These are phyloP conservation scores for Notoglanidium macrostoma DNA, from an alignment of 2,797 vertebrate genomes.

Conservation along the genomic window DNA sequence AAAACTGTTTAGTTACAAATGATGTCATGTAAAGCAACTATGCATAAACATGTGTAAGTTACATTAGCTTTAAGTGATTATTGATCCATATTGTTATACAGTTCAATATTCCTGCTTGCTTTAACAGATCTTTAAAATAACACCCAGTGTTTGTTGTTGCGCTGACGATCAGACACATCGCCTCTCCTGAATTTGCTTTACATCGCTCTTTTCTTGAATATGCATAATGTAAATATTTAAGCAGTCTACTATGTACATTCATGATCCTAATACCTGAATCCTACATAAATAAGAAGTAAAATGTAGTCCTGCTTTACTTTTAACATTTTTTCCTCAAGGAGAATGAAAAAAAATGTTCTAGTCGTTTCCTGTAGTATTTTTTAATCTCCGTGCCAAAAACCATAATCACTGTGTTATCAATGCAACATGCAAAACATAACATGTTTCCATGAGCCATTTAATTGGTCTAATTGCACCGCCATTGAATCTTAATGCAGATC, in stretches of 20 bases:
- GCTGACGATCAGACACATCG: neutral
- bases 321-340: too few relatives aligned
- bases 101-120: neutral
- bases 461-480: constrained; percentile 44
- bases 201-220: neutral
- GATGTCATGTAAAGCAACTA: neutral
- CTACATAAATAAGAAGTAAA: neutral
- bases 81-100: neutral
- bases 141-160: neutral
- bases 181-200: neutral
- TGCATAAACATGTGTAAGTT: neutral
- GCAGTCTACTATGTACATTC: neutral
- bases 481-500: constrained; percentile 43
- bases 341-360: constrained; percentile 5
- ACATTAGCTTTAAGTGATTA: neutral
- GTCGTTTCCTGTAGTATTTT: constrained; percentile 29
- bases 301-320: neutral
- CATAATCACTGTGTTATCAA: constrained; percentile 32
- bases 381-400: constrained; percentile 29
- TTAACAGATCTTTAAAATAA: neutral
- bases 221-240: neutral
- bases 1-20: neutral
- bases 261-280: neutral
- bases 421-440: constrained; percentile 26
- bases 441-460: constrained; percentile 38